Evolutionary conservation across 53 echinoderm and acorn worm genomes (phyloP).

Genomic region (Hippasteria phrygiana): DNA sequence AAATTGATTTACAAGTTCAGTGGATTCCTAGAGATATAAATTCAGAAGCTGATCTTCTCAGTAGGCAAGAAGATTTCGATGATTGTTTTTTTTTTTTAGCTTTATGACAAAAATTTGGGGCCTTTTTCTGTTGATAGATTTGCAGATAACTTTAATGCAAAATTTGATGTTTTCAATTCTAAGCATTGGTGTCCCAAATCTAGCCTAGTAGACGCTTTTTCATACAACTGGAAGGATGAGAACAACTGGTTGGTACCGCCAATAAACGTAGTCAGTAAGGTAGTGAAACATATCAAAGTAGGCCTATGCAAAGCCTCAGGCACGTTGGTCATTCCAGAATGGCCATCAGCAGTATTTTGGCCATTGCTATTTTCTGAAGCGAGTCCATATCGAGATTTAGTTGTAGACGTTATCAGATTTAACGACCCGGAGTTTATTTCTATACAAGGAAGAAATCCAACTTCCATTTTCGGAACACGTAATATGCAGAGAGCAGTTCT

Average conservation of each 20-base stretch:
- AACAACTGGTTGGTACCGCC: constrained; percentile 54
- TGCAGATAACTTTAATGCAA: constrained; percentile 15
- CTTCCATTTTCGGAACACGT: no score
- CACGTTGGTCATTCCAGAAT: constrained; percentile 32
- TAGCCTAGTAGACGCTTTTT: constrained; percentile 19
- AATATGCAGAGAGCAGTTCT: no score
- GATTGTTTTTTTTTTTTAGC: neutral
- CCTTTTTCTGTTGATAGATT: constrained; percentile 20
- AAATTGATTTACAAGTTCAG: no score
- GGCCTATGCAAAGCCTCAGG: constrained; percentile 2
- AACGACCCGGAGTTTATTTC: neutral
- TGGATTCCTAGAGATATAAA: neutral
- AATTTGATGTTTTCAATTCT: constrained; percentile 5
- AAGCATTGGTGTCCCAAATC: neutral
- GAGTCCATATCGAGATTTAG: neutral
- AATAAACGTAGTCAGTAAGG: neutral
- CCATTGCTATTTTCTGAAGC: constrained; percentile 26
- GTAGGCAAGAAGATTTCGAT: neutral
- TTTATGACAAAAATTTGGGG: constrained; percentile 22
- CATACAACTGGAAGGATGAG: neutral
- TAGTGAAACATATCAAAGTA: neutral
- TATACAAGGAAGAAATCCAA: neutral
- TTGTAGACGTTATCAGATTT: neutral
- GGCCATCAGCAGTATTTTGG: constrained; percentile 17
- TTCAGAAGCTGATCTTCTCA: neutral